Evolutionary conservation across 2,888 invertebrate genomes (phyloP).

Genomic region (Dryococelus australis): DNA sequence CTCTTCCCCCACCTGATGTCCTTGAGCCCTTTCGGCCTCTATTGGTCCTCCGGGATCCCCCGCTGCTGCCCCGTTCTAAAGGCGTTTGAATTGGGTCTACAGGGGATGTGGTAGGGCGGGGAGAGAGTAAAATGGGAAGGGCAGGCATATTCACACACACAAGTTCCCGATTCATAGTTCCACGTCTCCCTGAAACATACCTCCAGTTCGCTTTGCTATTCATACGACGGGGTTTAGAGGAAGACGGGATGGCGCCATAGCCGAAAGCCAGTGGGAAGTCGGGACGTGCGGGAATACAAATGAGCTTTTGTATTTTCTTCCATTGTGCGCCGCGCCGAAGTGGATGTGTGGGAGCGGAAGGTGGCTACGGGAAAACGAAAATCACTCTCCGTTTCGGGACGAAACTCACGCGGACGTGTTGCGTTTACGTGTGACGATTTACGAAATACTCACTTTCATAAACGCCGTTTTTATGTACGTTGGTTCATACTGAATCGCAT

Average conservation of each 20-base stretch:
- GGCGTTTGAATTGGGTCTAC: neutral
- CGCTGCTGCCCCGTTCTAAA: neutral
- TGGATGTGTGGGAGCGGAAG: neutral
- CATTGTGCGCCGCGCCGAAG: neutral
- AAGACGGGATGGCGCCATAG: neutral
- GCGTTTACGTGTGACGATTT: too few relatives aligned
- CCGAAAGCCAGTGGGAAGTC: too few relatives aligned
- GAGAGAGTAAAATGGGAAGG: neutral
- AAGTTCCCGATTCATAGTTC: neutral
- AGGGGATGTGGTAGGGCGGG: neutral
- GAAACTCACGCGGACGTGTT: too few relatives aligned
- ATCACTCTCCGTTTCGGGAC: neutral
- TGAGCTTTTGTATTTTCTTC: slow-evolving; percentile 16
- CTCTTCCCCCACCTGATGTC: neutral
- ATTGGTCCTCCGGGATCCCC: neutral
- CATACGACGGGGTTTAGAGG: neutral
- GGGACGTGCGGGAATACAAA: neutral
- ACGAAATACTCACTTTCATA: too few relatives aligned
- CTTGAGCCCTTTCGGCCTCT: neutral
- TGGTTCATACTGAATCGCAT: too few relatives aligned
- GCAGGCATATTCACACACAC: neutral
- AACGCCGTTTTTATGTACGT: too few relatives aligned
- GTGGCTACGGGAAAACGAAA: neutral
- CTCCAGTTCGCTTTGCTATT: neutral
- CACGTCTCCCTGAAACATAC: neutral